A percentile compares a stretch with the other conserved stretches of the same genome.
These are phyloP conservation scores for Achlya flavicornis DNA, from an alignment of 2,888 invertebrate species.

Conservation along the genomic window DNA sequence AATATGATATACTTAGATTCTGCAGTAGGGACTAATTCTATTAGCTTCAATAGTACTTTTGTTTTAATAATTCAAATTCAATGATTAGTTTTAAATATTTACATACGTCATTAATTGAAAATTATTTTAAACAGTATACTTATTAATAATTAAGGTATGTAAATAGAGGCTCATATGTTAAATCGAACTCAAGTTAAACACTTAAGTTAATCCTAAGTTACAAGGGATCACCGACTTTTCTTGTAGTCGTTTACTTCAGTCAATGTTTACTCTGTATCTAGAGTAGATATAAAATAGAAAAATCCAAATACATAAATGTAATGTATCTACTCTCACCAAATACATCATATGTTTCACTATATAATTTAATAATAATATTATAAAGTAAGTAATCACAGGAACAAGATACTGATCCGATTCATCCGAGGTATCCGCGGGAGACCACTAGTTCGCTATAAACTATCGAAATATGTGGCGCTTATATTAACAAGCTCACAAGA, in stretches of 20 bases:
- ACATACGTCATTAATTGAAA: neutral
- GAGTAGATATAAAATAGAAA: neutral
- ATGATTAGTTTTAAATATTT: neutral
- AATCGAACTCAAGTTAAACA: neutral
- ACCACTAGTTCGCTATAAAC: no score
- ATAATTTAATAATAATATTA: no score
- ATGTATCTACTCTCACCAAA: neutral
- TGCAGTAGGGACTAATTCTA: neutral
- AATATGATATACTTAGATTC: neutral
- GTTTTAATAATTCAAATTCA: no score
- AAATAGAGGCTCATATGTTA: neutral
- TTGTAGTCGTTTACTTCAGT: constrained; percentile 1
- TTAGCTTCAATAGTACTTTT: no score
- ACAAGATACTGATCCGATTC: no score
- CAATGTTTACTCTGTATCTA: neutral
- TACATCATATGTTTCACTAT: neutral
- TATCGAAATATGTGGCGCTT: no score
- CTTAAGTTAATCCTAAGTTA: neutral
- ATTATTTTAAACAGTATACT: neutral
- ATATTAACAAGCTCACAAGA: no score
- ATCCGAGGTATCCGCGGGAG: no score
- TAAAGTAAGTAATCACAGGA: no score
- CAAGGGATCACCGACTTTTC: neutral
- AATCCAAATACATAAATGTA: neutral
- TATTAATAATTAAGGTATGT: neutral